Percentiles rank a stretch among this genome's conserved stretches.
phyloP scores from a whole-genome alignment of 2,113 vertebrate species.

The Sclerurus mexicanus region DNA sequence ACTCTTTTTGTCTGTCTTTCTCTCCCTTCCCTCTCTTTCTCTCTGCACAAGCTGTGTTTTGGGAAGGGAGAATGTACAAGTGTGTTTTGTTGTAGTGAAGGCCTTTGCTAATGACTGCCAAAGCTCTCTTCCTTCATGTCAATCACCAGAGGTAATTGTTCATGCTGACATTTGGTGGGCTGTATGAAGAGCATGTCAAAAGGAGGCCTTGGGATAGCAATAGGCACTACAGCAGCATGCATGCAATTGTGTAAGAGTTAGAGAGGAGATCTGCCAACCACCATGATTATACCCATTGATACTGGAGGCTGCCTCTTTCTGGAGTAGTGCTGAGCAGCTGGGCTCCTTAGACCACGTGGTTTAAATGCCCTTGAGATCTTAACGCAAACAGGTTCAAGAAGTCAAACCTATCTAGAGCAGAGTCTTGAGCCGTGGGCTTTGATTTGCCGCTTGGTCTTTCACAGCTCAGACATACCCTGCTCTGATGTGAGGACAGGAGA shows the following conservation, averaged over 20 bases:
- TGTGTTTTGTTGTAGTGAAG: neutral
- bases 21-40: neutral
- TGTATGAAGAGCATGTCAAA: neutral
- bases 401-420: neutral
- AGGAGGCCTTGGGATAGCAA: neutral
- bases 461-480: accelerated
- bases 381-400: neutral
- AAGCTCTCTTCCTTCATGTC: neutral
- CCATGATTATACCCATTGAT: neutral
- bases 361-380: neutral
- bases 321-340: neutral
- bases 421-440: neutral
- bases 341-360: neutral
- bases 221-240: neutral
- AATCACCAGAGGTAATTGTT: conserved; percentile 12
- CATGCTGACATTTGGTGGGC: neutral
- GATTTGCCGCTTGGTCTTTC: neutral
- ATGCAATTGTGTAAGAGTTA: neutral
- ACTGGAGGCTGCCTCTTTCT: neutral
- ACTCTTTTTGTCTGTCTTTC: neutral
- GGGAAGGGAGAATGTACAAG: neutral
- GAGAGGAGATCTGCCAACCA: neutral
- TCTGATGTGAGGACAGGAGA: neutral
- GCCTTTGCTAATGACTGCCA: neutral
- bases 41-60: neutral